Evolutionary conservation across 2,797 vertebrate genomes (phyloP).

Genomic region (Cynodonichthys magdalenae): DNA sequence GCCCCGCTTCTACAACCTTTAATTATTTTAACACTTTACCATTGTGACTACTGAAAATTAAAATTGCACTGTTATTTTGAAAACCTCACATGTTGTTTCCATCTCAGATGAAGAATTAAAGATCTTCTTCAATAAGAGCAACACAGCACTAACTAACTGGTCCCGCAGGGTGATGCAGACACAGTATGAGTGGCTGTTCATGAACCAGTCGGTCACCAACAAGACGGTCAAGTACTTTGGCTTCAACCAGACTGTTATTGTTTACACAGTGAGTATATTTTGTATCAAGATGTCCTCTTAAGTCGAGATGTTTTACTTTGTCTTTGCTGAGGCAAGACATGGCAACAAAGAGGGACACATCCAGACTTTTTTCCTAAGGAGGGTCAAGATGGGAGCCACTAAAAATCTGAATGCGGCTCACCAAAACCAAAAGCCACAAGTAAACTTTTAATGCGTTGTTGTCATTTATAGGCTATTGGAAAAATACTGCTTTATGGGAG

Average conservation of each 20-base stretch:
- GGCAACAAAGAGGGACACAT: neutral
- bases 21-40: neutral
- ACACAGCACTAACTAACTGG: neutral
- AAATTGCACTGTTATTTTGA: too few relatives aligned
- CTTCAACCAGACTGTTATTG: slow-evolving; percentile 33
- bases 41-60: too few relatives aligned
- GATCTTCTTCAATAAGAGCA: neutral
- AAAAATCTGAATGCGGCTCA: too few relatives aligned
- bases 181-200: slow-evolving; percentile 68
- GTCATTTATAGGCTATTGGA: too few relatives aligned
- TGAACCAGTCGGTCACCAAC: slow-evolving; percentile 33
- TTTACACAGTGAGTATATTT: slow-evolving; percentile 55
- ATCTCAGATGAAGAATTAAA: slow-evolving; percentile 17
- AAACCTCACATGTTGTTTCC: neutral
- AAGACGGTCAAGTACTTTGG: neutral
- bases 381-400: too few relatives aligned
- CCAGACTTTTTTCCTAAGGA: too few relatives aligned
- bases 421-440: too few relatives aligned
- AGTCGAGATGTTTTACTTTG: neutral
- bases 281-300: neutral
- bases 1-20: neutral
- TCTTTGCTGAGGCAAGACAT: neutral
- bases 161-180: slow-evolving; percentile 36
- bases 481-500: too few relatives aligned
- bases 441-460: too few relatives aligned